These are phyloP conservation scores for Callipepla californica DNA, from an alignment of 2,113 vertebrate genomes.

Conservation along the genomic window DNA sequence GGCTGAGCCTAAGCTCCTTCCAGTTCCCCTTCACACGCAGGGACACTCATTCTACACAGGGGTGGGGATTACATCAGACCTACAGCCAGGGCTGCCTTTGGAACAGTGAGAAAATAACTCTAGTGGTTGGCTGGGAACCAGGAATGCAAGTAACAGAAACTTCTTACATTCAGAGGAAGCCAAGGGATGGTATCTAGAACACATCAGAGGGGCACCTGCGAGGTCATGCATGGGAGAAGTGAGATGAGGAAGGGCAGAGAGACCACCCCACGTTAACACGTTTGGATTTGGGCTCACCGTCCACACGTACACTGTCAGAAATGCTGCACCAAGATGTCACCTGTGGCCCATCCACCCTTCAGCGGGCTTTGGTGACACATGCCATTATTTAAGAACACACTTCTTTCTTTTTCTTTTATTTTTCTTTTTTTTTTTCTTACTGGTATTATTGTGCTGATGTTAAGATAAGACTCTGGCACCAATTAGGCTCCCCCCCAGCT, in stretches of 20 bases:
- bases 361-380: not conserved
- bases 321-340: not conserved
- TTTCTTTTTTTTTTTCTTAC: too few relatives aligned
- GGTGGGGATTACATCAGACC: not conserved
- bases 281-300: too few relatives aligned
- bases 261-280: not conserved
- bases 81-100: not conserved
- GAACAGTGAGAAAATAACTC: not conserved
- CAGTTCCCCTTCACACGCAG: not conserved
- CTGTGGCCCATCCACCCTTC: not conserved
- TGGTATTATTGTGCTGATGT: not conserved
- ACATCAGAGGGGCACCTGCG: not conserved
- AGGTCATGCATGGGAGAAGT: not conserved
- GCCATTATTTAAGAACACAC: accelerated
- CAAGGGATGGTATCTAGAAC: not conserved
- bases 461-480: not conserved
- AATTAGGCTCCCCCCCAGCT: not conserved
- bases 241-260: not conserved
- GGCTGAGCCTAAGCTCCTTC: not conserved
- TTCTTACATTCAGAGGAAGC: not conserved
- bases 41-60: accelerated
- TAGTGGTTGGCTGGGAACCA: not conserved
- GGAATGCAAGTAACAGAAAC: accelerated
- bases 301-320: not conserved
- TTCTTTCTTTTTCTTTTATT: not conserved